A percentile compares a stretch with the other conserved stretches of the same genome.
Conservation (phyloP, 2,113 vertebrate species). For the Gadus chalcogrammus region DNA sequence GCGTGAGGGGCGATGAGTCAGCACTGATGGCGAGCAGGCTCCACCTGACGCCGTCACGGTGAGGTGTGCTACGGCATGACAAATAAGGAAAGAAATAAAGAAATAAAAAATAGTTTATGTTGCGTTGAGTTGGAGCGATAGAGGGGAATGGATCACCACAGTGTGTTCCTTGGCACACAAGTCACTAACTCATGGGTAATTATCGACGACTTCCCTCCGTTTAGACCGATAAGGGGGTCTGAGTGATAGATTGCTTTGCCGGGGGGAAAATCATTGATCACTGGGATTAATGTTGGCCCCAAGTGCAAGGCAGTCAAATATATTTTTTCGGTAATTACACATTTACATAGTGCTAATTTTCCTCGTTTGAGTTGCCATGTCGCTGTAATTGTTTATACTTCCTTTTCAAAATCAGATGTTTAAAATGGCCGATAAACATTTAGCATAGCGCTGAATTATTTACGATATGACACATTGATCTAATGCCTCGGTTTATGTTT, state of each 20-base stretch:
- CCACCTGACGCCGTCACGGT: too few relatives aligned
- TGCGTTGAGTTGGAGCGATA: conserved; percentile 17
- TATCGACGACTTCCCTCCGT: conserved; percentile 58
- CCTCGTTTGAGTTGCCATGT: conserved; percentile 41
- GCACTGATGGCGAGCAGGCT: too few relatives aligned
- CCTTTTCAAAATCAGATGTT: background rate
- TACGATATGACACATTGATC: too few relatives aligned
- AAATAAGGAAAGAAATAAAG: background rate
- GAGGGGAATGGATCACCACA: conserved; percentile 41
- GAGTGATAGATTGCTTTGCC: conserved; percentile 70
- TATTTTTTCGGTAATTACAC: conserved; percentile 74
- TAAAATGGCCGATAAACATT: too few relatives aligned
- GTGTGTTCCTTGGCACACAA: conserved; percentile 40
- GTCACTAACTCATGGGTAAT: conserved; percentile 50
- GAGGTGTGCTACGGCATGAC: background rate
- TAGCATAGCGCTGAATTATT: too few relatives aligned
- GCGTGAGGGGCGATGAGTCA: too few relatives aligned
- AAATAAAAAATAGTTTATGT: conserved; percentile 23
- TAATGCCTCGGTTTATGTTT: too few relatives aligned
- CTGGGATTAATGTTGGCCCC: conserved; percentile 63
- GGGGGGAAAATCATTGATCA: conserved; percentile 67
- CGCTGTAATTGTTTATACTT: conserved; percentile 26
- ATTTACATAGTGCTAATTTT: conserved; percentile 58
- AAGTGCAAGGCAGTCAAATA: conserved; percentile 62
- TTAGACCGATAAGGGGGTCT: conserved; percentile 58